phyloP scores from a whole-genome alignment of 2,113 vertebrate species.

The Sinocyclocheilus rhinocerous region DNA sequence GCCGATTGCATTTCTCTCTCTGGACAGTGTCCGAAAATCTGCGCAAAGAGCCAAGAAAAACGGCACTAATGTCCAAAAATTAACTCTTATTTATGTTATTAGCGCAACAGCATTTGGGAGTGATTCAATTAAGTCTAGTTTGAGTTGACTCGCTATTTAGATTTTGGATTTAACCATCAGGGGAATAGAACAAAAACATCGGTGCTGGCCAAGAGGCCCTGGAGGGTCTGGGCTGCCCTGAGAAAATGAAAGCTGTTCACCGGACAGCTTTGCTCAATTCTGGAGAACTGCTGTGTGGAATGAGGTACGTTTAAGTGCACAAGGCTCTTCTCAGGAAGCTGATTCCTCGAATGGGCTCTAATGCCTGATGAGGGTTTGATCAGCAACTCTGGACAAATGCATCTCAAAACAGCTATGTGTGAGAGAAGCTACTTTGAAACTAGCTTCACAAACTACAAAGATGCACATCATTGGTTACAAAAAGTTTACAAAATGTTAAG shows the following conservation, averaged over 20 bases:
- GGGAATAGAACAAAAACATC: constrained; percentile 38
- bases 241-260: constrained; percentile 31
- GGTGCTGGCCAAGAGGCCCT: background rate
- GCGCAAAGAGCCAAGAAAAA: constrained; percentile 43
- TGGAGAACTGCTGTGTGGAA: background rate
- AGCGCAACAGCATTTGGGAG: constrained; percentile 44
- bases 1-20: constrained; percentile 23
- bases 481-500: background rate
- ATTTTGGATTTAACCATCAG: constrained; percentile 39
- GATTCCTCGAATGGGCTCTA: background rate
- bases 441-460: background rate
- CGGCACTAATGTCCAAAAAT: constrained; percentile 47
- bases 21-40: constrained; percentile 21
- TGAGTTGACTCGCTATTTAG: constrained; percentile 46
- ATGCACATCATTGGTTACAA: background rate
- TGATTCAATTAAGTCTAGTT: constrained; percentile 48
- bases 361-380: background rate
- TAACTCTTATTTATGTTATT: constrained; percentile 55
- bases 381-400: background rate
- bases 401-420: background rate
- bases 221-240: constrained; percentile 27
- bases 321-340: constrained; percentile 11
- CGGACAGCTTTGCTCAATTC: constrained; percentile 15
- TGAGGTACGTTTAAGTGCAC: background rate
- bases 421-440: background rate